Base-by-base conservation (phyloP, 2,113 vertebrate genomes). In the Limnothrissa miodon region DNA sequence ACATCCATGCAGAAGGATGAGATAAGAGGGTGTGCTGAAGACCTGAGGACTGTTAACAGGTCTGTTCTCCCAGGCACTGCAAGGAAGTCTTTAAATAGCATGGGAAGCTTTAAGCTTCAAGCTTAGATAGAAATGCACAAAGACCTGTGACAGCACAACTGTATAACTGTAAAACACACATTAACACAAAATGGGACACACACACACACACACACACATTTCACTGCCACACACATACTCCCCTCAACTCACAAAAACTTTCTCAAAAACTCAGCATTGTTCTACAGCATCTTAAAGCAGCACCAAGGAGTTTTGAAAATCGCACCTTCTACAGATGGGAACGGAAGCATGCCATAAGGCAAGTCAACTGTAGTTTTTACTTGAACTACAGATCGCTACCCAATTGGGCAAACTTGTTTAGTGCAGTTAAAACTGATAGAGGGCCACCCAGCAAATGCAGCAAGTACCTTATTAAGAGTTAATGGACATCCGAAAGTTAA, bases 201-300 rank as follows among this genome's bases (percentile, higher is more conserved):
- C 21, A 51, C 44, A 80, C n/a, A 17, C 11, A 48, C 3, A 80
- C 79, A 42, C 51, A 81, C 80, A 81, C 53, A 10, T 36, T 70
- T 29, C 62, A 70, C 25, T 33, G 62, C 25, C 62, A 70, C 62
- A 70, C 62, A 9, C 17, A 70, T 33, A 25, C 36, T 36, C 33
- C 36, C 62, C 11, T n/a, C n/a, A n/a, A n/a, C n/a, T n/a, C n/a
- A n/a, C 29, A 29, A 25, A 70, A 10, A 13, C 62, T 36, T 70
- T 70, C 62, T 70, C 29, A 70, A 29, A 29, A 70, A 70, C 15
- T 29, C 62, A 2, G n/a, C n/a, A n/a, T n/a, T n/a, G n/a, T n/a
- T n/a, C n/a, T n/a, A n/a, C n/a, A n/a, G n/a, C n/a, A n/a, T n/a
- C n/a, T n/a, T n/a, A n/a, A n/a, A n/a, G n/a, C n/a, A n/a, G n/a